Evolutionary conservation across 2,113 vertebrate genomes (phyloP), one percentile per base, ranked within the genome.

Genomic region (Aphyosemion australe): DNA sequence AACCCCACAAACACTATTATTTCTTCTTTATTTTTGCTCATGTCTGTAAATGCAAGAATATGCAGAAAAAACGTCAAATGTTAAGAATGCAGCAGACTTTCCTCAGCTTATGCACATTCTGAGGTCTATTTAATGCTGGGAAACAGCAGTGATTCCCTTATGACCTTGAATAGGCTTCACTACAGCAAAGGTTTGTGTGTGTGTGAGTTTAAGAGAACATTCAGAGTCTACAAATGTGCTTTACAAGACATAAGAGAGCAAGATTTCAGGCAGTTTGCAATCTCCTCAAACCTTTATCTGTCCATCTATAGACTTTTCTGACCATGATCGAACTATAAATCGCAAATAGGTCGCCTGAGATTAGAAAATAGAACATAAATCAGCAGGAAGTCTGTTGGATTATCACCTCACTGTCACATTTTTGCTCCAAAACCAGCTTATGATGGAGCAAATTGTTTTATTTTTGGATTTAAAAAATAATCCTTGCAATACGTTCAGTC

Each of bases 351-450:
- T 61, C 51, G 16, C 34, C 37, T 42, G 19, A 53, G 14, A 54
- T 43, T 57, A 37, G 4, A 75, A 64, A 64, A 68, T 54, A 2
- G 51, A 39, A 69, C 14, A 43, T 49, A 55, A 73, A 47, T 41
- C 52, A 64, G 16, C 54, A 47, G 39, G n/a, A 5, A 54, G 20
- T 8, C 12, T 64, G 31, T 11, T 53, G 48, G 57, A 49, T 16
- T 50, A 41, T 54, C 16, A 58, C 14, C 34, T 61, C 21, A 65
- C 13, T 43, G 1, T 19, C 56, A 47, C 18, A 8, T 39, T 58
- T 16, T 18, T 18, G 6, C 6, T 55, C 47, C 18, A 31, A 46
- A 53, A 10, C 3, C 20, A 49, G 26, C 51, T 18, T 54, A 5
- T 7, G 8, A 37, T 53, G 26, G 12, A 61, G 12, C 39, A 26